Base-by-base conservation (phyloP, 1,140 invertebrate species). In the Forficula auricularia region DNA sequence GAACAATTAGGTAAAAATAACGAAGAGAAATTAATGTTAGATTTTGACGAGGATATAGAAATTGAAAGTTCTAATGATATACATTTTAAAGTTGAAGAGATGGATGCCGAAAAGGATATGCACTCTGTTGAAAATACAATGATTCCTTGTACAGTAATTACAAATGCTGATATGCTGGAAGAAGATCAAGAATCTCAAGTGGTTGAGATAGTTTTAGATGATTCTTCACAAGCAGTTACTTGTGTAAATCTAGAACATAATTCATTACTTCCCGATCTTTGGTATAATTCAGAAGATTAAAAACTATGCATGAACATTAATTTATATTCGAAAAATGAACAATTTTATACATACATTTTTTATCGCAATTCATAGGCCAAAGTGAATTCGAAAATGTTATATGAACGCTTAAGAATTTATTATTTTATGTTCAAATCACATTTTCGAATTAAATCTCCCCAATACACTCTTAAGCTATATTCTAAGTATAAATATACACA, bases 161-260 rank as follows among this genome's bases (percentile, higher is more conserved):
- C 27, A 18, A 34, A 41, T 43, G 36, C 19, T 18, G 16, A 41
- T 12, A 14, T 41, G 9, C 36, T 43, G 9, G 34, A 38, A 27
- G 42, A 37, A 15, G 33, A 15, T 33, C 19, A 43, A 33, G 22
- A 34, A 30, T 14, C 35, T 8, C 30, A 41, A 34, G 45, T 47
- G 13, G 45, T 47, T 27, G 42, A 47, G 27, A 47, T 47, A 38
- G 41, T 47, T 20, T 13, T 47, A 19, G 41, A 43, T 39, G 45
- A 47, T 14, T 30, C 33, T 16, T 47, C 45, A 18, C 45, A 47
- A 31, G 42, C 45, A 7, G 42, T 43, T 18, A 38, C 40, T 13
- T 40, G 20, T 38, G 45, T 47, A n/a, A 47, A 41, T 3, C 19
- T 47, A 19, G 45, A 35, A 47, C 40, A 43, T 19, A 32, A 43